Base-by-base conservation (phyloP, 2,113 vertebrate genomes). In the Bagarius yarrelli region DNA sequence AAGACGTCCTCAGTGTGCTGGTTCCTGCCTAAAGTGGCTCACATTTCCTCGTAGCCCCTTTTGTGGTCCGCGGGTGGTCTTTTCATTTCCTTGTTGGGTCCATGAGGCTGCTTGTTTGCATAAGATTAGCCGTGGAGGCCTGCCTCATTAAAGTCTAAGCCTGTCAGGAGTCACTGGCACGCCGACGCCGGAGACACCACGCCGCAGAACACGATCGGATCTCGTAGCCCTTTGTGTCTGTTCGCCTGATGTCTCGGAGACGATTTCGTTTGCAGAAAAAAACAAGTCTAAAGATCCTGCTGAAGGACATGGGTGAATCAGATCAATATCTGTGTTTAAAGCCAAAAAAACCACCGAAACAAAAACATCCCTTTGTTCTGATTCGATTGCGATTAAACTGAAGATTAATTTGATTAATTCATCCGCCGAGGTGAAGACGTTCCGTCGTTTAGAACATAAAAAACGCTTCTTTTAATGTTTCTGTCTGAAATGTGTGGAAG, bases 31-130 rank as follows among this genome's bases (percentile, higher is more conserved):
- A 3, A 30, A 82, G 74, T 59, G 73, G 44, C 67, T 80, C 53
- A 13, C 21, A 0, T 85, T 79, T 53, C 59, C 66, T 52, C 81
- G 63, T 85, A 83, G 78, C 66, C 76, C 40, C 71, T 70, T 84
- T 83, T 89, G 77, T 81, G 50, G 85, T 81, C 81, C 32, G 80
- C 88, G 88, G 90, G 91, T 90, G 90, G 90, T 89, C 88, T 87
- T 80, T 85, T 91, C 76, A 92, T 90, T 89, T 90, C 90, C 89
- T 87, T 80, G 77, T 85, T 87, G 83, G 81, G 84, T 87, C 61
- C 3, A 83, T 71, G 87, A 78, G 73, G 81, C 79, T 81, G 85
- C 81, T 86, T 91, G 87, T 93, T 93, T 91, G 88, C 85, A 83
- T 88, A 88, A 83, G 84, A 83, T 88, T 87, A 86, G 71, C 77